phyloP scores from a whole-genome alignment of 2,797 vertebrate species.

The Gymnodraco acuticeps region DNA sequence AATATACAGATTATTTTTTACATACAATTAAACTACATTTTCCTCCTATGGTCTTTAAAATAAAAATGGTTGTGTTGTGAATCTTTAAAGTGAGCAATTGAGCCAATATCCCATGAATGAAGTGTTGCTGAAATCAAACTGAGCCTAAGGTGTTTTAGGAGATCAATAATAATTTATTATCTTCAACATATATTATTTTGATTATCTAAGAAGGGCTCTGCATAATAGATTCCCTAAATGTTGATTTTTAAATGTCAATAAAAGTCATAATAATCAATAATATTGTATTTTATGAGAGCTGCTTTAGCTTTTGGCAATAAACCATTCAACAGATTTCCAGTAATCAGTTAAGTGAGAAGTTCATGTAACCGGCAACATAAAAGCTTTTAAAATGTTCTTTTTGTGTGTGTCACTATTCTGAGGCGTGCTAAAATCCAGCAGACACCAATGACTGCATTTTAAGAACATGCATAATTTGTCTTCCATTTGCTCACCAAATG shows the following conservation, averaged over 20 bases:
- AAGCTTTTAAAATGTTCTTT: not conserved
- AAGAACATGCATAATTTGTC: too few species aligned
- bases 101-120: not conserved
- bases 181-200: too few species aligned
- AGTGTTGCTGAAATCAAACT: not conserved
- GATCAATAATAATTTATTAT: not conserved
- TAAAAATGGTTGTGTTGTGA: not conserved
- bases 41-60: not conserved
- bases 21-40: not conserved
- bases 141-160: not conserved
- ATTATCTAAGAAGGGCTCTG: too few species aligned
- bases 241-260: conserved; percentile 14
- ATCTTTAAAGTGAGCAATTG: not conserved
- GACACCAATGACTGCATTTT: not conserved
- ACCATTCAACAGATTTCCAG: not conserved
- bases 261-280: not conserved
- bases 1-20: not conserved
- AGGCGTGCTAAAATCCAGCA: conserved; percentile 1
- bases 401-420: too few species aligned
- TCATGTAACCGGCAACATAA: not conserved
- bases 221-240: not conserved
- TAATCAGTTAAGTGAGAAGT: not conserved
- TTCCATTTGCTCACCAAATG: too few species aligned
- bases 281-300: not conserved
- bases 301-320: not conserved